phyloP scores from a whole-genome alignment of 2,113 vertebrate species.

The Pongo abelii region DNA sequence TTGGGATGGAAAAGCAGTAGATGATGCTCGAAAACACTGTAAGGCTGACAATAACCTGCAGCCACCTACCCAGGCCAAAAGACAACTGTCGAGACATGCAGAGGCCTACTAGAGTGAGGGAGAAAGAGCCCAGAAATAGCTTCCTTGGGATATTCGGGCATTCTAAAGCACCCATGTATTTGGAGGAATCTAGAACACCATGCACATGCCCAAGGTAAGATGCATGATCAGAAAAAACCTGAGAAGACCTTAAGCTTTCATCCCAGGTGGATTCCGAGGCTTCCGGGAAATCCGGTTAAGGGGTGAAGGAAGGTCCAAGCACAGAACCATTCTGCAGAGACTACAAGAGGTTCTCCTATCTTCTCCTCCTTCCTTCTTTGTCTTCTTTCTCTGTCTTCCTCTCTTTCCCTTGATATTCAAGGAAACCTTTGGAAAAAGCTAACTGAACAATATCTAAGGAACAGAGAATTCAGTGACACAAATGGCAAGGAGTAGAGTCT shows the following conservation, averaged over 20 bases:
- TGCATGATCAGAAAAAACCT: background rate
- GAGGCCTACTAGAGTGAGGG: too few species aligned
- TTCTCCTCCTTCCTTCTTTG: too few species aligned
- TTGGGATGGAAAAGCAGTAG: background rate
- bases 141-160: fast-evolving
- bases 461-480: background rate
- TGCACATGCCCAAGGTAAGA: fast-evolving
- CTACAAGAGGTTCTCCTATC: background rate
- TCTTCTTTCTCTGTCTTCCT: background rate
- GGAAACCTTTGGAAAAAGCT: background rate
- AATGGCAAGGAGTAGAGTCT: too few species aligned
- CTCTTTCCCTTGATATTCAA: background rate
- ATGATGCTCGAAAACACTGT: fast-evolving
- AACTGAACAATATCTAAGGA: background rate
- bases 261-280: too few species aligned
- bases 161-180: fast-evolving
- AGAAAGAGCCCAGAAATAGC: background rate
- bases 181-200: too few species aligned
- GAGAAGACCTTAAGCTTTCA: background rate
- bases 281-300: background rate
- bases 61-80: fast-evolving
- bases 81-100: background rate
- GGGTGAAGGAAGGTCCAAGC: background rate
- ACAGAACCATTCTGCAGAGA: background rate
- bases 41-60: fast-evolving